These are phyloP conservation scores for Neodontobutis hainanensis DNA, from an alignment of 2,113 vertebrate genomes.

Conservation along the genomic window DNA sequence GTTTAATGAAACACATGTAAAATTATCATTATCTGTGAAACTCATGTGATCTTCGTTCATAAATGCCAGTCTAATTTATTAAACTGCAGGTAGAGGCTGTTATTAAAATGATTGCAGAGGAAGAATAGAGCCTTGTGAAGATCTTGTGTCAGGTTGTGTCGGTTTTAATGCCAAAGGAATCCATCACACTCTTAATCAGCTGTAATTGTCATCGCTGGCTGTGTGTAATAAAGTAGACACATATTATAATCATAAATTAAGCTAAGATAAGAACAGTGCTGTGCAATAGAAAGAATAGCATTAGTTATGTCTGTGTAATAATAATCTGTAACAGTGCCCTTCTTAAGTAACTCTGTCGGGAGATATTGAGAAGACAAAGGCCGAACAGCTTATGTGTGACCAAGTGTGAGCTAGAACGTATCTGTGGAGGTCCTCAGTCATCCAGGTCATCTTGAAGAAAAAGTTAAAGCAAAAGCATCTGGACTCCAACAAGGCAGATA, in stretches of 20 bases:
- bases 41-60: not conserved
- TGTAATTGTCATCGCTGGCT: not conserved
- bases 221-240: not conserved
- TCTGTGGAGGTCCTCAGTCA: no score
- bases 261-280: no score
- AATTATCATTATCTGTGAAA: not conserved
- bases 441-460: no score
- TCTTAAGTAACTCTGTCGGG: no score
- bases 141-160: not conserved
- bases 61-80: not conserved
- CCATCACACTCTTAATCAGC: not conserved
- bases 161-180: slow-evolving; percentile 1
- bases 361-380: no score
- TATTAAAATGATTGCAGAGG: not conserved
- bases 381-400: no score
- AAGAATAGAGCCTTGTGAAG: not conserved
- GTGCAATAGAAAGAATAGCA: no score
- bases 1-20: not conserved
- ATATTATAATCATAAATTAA: not conserved
- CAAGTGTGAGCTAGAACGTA: no score
- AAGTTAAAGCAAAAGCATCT: no score
- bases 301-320: no score
- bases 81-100: not conserved
- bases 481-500: no score
- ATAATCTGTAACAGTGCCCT: no score